Evolutionary conservation across 2,113 vertebrate species (phyloP).

Genomic region (Nanger granti): DNA sequence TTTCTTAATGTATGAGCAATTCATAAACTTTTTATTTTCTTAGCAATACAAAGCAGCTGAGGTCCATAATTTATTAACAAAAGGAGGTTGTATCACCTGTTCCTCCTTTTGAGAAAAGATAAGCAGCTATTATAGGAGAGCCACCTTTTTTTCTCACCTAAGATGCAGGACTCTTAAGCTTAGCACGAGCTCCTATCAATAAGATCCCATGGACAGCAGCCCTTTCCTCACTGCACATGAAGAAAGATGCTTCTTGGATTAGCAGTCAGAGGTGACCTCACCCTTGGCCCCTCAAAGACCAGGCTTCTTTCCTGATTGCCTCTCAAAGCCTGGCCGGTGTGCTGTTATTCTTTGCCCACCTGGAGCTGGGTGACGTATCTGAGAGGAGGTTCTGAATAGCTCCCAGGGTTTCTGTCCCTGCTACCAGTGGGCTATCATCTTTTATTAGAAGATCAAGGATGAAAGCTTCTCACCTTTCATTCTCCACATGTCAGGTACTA

Average conservation of each 20-base stretch:
- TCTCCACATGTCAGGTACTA: background rate
- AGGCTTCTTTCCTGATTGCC: background rate
- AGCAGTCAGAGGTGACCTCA: no score
- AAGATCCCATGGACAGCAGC: no score
- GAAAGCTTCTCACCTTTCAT: background rate
- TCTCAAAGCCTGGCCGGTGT: fast-evolving
- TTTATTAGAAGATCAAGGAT: background rate
- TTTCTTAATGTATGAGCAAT: background rate
- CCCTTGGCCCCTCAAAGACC: background rate
- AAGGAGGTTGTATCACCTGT: background rate
- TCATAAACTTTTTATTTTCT: background rate
- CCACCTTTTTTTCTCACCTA: background rate
- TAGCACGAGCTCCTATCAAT: background rate
- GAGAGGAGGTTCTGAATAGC: background rate
- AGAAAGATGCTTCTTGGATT: background rate
- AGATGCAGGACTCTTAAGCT: background rate
- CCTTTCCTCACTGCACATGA: fast-evolving
- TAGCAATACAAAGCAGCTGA: background rate
- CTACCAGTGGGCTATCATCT: background rate
- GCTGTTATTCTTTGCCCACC: fast-evolving
- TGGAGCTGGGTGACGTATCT: no score
- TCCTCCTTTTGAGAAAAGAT: background rate
- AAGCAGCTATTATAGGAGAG: background rate
- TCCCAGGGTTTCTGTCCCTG: background rate
- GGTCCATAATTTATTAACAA: background rate